Conservation (phyloP, 2,888 invertebrate genomes). For the Hirtodrosophila histrioides region DNA sequence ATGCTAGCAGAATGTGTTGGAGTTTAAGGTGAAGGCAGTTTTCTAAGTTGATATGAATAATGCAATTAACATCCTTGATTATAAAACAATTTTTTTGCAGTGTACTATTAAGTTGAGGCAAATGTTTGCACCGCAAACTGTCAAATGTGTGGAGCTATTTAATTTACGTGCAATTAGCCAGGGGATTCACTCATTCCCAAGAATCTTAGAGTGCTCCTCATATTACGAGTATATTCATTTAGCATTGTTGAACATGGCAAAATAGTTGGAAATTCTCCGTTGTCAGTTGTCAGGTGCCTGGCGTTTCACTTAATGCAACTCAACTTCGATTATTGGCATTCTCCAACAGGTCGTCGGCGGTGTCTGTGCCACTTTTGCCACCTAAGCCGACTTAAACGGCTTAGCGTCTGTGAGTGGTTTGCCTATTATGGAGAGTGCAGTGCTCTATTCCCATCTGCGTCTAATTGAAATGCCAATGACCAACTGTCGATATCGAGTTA, state of each 20-base stretch:
- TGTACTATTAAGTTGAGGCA: slow-evolving; percentile 53
- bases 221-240: slow-evolving; percentile 4
- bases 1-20: too few species aligned
- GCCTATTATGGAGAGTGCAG: slow-evolving; percentile 25
- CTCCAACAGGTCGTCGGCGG: slow-evolving; percentile 31
- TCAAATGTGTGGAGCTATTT: slow-evolving; percentile 48
- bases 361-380: slow-evolving; percentile 50
- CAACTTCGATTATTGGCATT: slow-evolving; percentile 24
- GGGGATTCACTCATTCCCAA: slow-evolving; percentile 5
- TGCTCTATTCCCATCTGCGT: slow-evolving; percentile 7
- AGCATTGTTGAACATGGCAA: slow-evolving; percentile 15
- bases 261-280: slow-evolving; percentile 19
- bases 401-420: slow-evolving; percentile 50
- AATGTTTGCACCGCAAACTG: slow-evolving; percentile 62
- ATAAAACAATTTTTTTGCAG: slow-evolving; percentile 21
- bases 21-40: too few species aligned
- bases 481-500: slow-evolving; percentile 42
- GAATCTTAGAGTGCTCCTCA: neutral
- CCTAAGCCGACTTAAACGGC: slow-evolving; percentile 61
- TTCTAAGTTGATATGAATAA: too few species aligned
- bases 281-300: slow-evolving; percentile 1
- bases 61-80: neutral
- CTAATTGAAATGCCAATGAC: slow-evolving; percentile 65
- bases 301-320: slow-evolving; percentile 28
- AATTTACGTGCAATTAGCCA: slow-evolving; percentile 61